Percentiles rank a stretch among this genome's conserved stretches.
Conservation (phyloP, 2,113 vertebrate species). For the Acinonyx jubatus region DNA sequence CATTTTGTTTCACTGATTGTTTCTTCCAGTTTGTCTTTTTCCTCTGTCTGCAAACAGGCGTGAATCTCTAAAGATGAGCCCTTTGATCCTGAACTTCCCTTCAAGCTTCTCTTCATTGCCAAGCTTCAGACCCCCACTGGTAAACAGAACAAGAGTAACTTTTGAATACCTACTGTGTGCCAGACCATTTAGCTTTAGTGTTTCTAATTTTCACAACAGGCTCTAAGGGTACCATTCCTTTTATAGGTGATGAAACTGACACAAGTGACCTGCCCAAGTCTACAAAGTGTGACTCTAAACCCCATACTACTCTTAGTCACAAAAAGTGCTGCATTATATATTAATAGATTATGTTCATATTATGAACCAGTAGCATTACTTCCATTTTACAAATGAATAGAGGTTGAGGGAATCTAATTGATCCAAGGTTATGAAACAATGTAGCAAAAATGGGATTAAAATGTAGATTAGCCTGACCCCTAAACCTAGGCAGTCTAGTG, state of each 20-base stretch:
- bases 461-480: neutral
- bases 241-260: neutral
- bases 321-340: neutral
- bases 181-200: neutral
- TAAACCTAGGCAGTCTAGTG: neutral
- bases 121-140: neutral
- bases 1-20: neutral
- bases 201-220: slow-evolving; percentile 8
- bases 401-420: neutral
- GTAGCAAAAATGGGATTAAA: neutral
- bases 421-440: neutral
- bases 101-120: neutral
- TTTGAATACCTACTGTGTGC: neutral
- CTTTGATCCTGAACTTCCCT: neutral
- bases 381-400: slow-evolving; percentile 9
- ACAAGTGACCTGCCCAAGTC: neutral
- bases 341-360: neutral
- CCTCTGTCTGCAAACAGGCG: neutral
- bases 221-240: neutral
- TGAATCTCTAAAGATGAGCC: neutral
- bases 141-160: neutral
- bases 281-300: neutral
- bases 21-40: neutral
- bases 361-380: neutral
- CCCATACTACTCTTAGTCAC: neutral